Base-by-base conservation (phyloP, 2,797 vertebrate species). In the Borostomias antarcticus region DNA sequence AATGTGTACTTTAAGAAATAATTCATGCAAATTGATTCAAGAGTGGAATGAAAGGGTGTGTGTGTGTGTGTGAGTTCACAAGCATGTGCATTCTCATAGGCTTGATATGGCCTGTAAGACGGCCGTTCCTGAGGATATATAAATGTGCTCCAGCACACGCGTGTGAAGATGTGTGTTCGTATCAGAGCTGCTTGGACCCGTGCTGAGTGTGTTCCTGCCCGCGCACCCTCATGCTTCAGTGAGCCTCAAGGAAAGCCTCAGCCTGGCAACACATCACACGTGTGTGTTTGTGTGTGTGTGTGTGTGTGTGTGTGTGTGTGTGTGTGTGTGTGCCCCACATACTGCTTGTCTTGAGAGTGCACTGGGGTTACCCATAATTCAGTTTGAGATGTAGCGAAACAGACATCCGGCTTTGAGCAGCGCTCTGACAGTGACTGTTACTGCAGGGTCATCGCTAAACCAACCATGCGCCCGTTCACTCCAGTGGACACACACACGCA, bases 381-480 rank as follows among this genome's bases (percentile, higher is more conserved):
- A 66, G 69, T 75, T 72, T 76, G 66, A 77, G 86, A 85, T 74
- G 72, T 60, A 51, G 51, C 25, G 28, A 71, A 85, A 81, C 66
- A 64, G 52, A 66, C 37, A 35, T 61, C 62, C 60, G 70, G 67
- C 57, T 43, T 26, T 66, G 74, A 73, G 76, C 64, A 59, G 56
- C 50, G 28, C 73, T 72, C 40, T 63, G 82, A 72, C 65, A 70
- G 70, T 57, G 60, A 68, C 68, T 62, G 43, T 51, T 59, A 33
- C 68, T 73, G 56, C 64, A 72, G 80, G 84, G 61, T 80, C 76
- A 85, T 78, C 60, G 84, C 77, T 26, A 82, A 82, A 78, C 86
- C 82, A 83, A 64, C 82, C 77, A 48, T 79, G 75, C 57, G 70
- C 73, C 75, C 70, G 64, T 70, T 70, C 58, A 69, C 82, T 74